Conservation (phyloP, 2,888 invertebrate genomes). For the Trachelus troglodyta region DNA sequence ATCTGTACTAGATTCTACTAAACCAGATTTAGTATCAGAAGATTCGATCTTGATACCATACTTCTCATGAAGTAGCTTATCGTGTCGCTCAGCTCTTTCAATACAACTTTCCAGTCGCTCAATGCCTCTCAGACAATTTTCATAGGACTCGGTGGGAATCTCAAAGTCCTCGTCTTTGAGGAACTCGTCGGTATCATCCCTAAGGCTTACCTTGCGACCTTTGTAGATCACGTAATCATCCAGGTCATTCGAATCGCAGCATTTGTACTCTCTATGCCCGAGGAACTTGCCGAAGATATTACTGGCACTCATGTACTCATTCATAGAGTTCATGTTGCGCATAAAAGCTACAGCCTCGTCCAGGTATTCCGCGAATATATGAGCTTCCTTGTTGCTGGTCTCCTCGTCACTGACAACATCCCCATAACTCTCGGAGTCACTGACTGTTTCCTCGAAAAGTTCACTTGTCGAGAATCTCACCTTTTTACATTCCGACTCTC, state of each 20-base stretch:
- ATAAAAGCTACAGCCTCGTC: slow-evolving; percentile 50
- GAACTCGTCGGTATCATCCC: slow-evolving; percentile 30
- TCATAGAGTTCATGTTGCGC: slow-evolving; percentile 53
- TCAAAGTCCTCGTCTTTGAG: slow-evolving; percentile 23
- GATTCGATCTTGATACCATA: slow-evolving; percentile 45
- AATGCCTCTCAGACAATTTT: slow-evolving; percentile 48
- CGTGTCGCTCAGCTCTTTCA: slow-evolving; percentile 42
- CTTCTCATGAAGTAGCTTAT: slow-evolving; percentile 42
- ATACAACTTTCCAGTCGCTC: slow-evolving; percentile 49
- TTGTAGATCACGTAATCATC: slow-evolving; percentile 32
- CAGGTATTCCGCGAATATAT: slow-evolving; percentile 44
- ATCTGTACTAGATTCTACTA: slow-evolving; percentile 47
- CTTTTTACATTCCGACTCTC: slow-evolving; percentile 21
- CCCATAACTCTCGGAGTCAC: slow-evolving; percentile 37
- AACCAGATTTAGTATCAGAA: slow-evolving; percentile 54
- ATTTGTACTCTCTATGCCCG: not conserved
- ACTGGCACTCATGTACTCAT: slow-evolving; percentile 46
- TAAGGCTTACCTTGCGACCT: slow-evolving; percentile 29
- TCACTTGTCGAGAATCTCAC: slow-evolving; percentile 30
- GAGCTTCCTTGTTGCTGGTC: not conserved
- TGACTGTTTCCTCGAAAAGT: slow-evolving; percentile 21
- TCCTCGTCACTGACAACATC: slow-evolving; percentile 17
- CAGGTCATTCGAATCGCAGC: not conserved
- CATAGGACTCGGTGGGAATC: slow-evolving; percentile 43
- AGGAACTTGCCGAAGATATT: slow-evolving; percentile 30